Conservation (phyloP, 2,113 vertebrate species). For the Sander lucioperca region DNA sequence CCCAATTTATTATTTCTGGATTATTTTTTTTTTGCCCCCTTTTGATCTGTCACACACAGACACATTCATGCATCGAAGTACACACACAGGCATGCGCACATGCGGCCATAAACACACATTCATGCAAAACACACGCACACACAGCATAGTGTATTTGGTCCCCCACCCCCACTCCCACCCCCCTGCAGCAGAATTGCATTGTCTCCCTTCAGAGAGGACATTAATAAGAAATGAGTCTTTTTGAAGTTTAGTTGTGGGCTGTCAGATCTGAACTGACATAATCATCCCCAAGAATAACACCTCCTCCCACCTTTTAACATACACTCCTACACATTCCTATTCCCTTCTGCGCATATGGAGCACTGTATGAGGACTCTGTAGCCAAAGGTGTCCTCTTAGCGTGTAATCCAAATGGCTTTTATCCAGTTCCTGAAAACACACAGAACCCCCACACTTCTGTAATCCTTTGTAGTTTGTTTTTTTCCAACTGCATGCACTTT, state of each 20-base stretch:
- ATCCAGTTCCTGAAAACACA: slow-evolving; percentile 34
- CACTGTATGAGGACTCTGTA: neutral
- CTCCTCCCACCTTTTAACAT: slow-evolving; percentile 63
- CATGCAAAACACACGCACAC: neutral
- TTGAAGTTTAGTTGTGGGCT: slow-evolving; percentile 60
- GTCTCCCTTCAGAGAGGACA: slow-evolving; percentile 54
- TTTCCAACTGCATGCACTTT: slow-evolving; percentile 11
- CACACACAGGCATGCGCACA: slow-evolving; percentile 8
- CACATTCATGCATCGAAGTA: slow-evolving; percentile 3
- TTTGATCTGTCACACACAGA: slow-evolving; percentile 56
- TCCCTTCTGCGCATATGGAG: slow-evolving; percentile 35
- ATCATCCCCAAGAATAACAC: slow-evolving; percentile 65
- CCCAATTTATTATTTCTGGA: slow-evolving; percentile 57
- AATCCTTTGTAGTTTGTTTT: slow-evolving; percentile 41
- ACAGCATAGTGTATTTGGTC: slow-evolving; percentile 18
- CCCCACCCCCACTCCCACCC: slow-evolving; percentile 8
- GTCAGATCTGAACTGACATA: slow-evolving; percentile 69
- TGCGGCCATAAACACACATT: slow-evolving; percentile 28
- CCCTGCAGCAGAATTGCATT: slow-evolving; percentile 24
- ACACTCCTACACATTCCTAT: slow-evolving; percentile 41
- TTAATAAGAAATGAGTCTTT: slow-evolving; percentile 72
- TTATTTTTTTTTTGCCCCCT: slow-evolving; percentile 10
- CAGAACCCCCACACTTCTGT: neutral
- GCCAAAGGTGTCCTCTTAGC: slow-evolving; percentile 28
- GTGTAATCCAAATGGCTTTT: slow-evolving; percentile 22